phyloP scores from a whole-genome alignment of 2,888 invertebrate genomes.

The Sphinx pinastri region DNA sequence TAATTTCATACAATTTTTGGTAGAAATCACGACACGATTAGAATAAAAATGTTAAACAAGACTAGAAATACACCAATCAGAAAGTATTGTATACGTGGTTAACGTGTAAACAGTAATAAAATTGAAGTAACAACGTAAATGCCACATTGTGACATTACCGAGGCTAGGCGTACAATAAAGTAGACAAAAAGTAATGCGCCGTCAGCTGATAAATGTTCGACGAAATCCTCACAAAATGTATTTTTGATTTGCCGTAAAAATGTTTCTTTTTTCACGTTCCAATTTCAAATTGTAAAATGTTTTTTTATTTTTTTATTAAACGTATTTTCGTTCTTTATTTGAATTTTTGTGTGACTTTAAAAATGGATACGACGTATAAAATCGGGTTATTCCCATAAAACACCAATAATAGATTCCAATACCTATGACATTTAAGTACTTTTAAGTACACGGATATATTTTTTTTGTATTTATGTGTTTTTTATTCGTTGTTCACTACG shows the following conservation, averaged over 20 bases:
- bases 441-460: constrained; percentile 68
- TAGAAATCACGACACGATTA: constrained; percentile 43
- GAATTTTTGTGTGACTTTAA: constrained; percentile 42
- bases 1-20: constrained; percentile 33
- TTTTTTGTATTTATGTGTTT: constrained; percentile 73
- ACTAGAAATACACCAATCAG: constrained; percentile 80
- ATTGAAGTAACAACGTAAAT: constrained; percentile 65
- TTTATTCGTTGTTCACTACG: constrained; percentile 80
- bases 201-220: constrained; percentile 51
- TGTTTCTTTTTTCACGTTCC: constrained; percentile 28
- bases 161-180: constrained; percentile 68
- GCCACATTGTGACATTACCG: constrained; percentile 71
- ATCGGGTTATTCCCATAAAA: constrained; percentile 56
- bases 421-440: constrained; percentile 75
- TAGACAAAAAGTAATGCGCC: constrained; percentile 69
- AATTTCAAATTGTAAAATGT: constrained; percentile 26
- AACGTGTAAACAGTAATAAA: constrained; percentile 25
- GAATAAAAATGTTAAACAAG: constrained; percentile 60
- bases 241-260: constrained; percentile 9
- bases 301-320: constrained; percentile 6
- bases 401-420: constrained; percentile 70
- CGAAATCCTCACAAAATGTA: constrained; percentile 11
- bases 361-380: constrained; percentile 71
- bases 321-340: constrained; percentile 23
- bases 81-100: constrained; percentile 30